Conservation (phyloP, 2,113 vertebrate species). For the Euleptes europaea region DNA sequence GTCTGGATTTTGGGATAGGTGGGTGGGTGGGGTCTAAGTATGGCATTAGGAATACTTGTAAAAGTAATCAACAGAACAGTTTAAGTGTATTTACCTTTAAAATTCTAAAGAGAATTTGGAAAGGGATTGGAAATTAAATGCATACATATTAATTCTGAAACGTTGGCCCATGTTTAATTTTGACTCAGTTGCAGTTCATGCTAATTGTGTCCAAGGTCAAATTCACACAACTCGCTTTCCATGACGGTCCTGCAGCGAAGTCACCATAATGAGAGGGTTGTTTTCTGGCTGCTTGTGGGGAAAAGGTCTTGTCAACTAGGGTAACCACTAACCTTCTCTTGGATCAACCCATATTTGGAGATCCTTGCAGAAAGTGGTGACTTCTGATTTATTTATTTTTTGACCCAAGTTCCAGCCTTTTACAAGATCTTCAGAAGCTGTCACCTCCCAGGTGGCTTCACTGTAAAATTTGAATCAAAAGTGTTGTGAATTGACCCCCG, state of each 20-base stretch:
- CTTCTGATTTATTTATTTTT: neutral
- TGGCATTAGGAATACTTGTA: too few relatives aligned
- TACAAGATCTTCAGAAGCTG: too few relatives aligned
- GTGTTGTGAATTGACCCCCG: neutral
- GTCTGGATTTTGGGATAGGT: too few relatives aligned
- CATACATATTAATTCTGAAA: neutral
- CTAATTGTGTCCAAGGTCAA: neutral
- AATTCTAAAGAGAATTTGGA: too few relatives aligned
- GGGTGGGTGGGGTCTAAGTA: too few relatives aligned
- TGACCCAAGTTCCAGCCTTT: neutral
- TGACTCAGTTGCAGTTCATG: neutral
- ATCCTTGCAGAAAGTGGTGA: too few relatives aligned
- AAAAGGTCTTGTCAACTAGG: neutral
- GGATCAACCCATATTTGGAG: neutral
- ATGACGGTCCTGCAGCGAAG: too few relatives aligned
- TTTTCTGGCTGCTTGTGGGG: too few relatives aligned
- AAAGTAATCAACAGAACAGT: too few relatives aligned
- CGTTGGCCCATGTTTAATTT: neutral
- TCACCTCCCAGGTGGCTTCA: neutral
- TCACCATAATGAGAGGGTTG: too few relatives aligned
- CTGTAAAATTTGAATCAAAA: neutral
- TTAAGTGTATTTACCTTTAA: too few relatives aligned
- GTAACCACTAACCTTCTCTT: too few relatives aligned
- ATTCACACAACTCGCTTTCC: neutral
- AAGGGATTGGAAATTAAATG: neutral